Base-by-base conservation (phyloP, 2,888 invertebrate species). In the Pyrocoelia pectoralis region DNA sequence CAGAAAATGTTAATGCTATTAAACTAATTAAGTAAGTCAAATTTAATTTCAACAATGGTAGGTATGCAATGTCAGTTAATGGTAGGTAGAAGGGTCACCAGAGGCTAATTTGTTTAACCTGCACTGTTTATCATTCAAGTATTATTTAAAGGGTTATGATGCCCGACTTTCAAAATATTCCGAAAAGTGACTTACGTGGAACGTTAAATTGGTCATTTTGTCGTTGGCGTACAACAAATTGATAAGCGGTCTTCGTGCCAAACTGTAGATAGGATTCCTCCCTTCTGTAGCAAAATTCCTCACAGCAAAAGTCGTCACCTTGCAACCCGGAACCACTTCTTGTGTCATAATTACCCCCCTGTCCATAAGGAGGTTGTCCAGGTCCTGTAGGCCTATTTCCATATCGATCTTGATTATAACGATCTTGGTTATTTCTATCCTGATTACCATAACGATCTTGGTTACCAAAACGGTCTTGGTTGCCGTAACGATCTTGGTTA, bases 241-340 rank as follows among this genome's bases (percentile, higher is more conserved):
- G 86, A 76, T 94, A 94, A 0, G 92, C 88, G 0, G 93, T 93
- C 81, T 91, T 93, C 3, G 90, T 87, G 8, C 86, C 89, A 76
- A 91, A 91, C 55, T 87, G 83, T 12, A 89, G 76, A 73, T 90
- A 90, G 0, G 88, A 83, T 15, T 84, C 82, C 63, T 89, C 87
- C 0, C 81, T 80, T 0, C 84, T 82, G 65, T 87, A 86, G 74
- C 91, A 91, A 70, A 82, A 83, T 13, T 85, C 87, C 69, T 87
- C 86, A 56, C 81, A 81, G 72, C 85, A 83, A 14, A 81, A 70
- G 49, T 70, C 71, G 19, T 53, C 57, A 13, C 61, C 46, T 8
- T 40, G 46, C 3, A 54, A 59, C 24, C 57, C 62, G 24, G 73
- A 73, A 0, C 66, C 65, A 15, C 50, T 38, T 38, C 51, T 40